Evolutionary conservation across 2,888 invertebrate genomes (phyloP), one percentile per base, ranked within the genome.

Genomic region (Atrina japonica): DNA sequence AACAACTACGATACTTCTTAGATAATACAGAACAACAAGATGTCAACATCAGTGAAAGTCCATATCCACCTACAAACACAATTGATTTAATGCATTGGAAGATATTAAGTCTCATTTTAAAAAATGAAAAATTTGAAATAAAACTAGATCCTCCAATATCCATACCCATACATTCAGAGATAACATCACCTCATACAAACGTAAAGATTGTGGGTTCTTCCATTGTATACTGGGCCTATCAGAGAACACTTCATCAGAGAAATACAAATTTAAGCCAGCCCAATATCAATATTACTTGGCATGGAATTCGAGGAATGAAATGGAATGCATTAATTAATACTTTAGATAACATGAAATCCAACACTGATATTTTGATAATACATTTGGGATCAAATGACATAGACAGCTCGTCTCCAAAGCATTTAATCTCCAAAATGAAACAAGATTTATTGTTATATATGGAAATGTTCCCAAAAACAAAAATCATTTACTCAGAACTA

Each of bases 311-410:
- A 16, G 47, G 7, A 9, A 47, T 47, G 47, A 47, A 47, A 47
- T 2, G 47, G 47, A 21, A 9, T 47, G 18, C 7, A 21, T n/a
- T 47, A n/a, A n/a, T n/a, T n/a, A n/a, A n/a, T n/a, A n/a, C n/a
- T n/a, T n/a, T n/a, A n/a, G n/a, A n/a, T n/a, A n/a, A n/a, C n/a
- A n/a, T n/a, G n/a, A n/a, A n/a, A n/a, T n/a, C n/a, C n/a, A n/a
- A n/a, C 16, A 47, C 7, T 14, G 1, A 47, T 21, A 47, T 23
- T 47, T 23, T 47, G 18, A 47, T 47, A 7, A 47, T 47, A 9
- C 47, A 47, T 16, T 47, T 47, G n/a, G 47, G 47, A 16, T 47
- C 47, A 9, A 47, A n/a, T 47, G 47, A 47, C 47, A 47, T 47
- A 1, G 18, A 18, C n/a, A n/a, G n/a, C 23, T 47, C 9, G 6